Evolutionary conservation across 2,888 invertebrate species (phyloP), one percentile per base, ranked within the genome.

Genomic region (Ormia ochracea): DNA sequence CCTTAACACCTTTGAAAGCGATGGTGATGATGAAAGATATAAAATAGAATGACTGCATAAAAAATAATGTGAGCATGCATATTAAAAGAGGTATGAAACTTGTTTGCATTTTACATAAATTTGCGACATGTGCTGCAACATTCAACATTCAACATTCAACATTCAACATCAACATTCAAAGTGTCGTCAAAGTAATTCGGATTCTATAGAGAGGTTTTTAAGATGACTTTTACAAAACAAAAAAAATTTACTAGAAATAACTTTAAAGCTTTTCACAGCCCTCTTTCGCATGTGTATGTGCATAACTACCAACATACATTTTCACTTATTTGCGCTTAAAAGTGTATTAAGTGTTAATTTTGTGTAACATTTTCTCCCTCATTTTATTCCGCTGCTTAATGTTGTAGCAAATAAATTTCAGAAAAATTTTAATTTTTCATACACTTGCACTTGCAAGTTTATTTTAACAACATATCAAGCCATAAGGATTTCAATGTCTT

Each of bases 91-190:
- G 31, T 31, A 38, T 38, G 38, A 63, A 77, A 77, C 68, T 69
- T 70, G 58, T 81, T 82, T 81, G 78, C 78, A 81, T 82, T 78
- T 81, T 74, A 81, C 63, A 82, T 69, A 73, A 65, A 50, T 61
- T 73, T 80, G 81, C 68, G 59, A 74, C 82, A 82, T 76, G 63
- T 82, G 82, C 70, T 78, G 70, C 74, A 70, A 79, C 68, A 73
- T n/a, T n/a, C n/a, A n/a, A n/a, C n/a, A n/a, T n/a, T n/a, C n/a
- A n/a, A n/a, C n/a, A n/a, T n/a, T n/a, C n/a, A n/a, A n/a, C n/a
- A n/a, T n/a, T n/a, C n/a, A n/a, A n/a, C n/a, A n/a, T n/a, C n/a
- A n/a, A n/a, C n/a, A n/a, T 61, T 70, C 52, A 66, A 70, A 75
- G 52, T 70, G 70, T 75, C 79, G 38, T 70, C 54, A 75, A 79